Evolutionary conservation across 2,797 vertebrate species (phyloP).

Genomic region (Halcyon smyrnensis): DNA sequence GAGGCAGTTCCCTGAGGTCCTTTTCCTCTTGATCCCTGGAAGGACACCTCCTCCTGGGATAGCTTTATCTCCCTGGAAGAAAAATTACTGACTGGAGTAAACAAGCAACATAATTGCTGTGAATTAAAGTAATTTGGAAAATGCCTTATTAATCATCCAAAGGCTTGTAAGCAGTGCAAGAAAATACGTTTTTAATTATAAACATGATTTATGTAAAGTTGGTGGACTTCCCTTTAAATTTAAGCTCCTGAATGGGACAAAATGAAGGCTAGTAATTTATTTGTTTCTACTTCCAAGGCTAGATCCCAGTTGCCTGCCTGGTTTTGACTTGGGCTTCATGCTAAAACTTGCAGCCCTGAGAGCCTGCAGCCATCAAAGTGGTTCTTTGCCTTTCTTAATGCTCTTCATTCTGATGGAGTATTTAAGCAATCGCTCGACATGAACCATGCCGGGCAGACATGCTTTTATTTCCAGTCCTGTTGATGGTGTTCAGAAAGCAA

Average conservation of each 20-base stretch:
- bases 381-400: not conserved
- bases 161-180: not conserved
- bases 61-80: constrained; percentile 20
- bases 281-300: constrained; percentile 24
- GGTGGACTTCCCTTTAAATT: constrained; percentile 12
- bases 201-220: constrained; percentile 42
- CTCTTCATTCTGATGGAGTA: not conserved
- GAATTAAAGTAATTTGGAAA: constrained; percentile 46
- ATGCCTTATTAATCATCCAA: constrained; percentile 34
- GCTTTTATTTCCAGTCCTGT: constrained; percentile 12
- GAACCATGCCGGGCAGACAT: not conserved
- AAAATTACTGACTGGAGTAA: constrained; percentile 19
- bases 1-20: not conserved
- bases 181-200: constrained; percentile 30
- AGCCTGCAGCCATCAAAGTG: not conserved
- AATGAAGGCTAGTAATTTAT: constrained; percentile 10
- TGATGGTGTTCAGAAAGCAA: constrained; percentile 27
- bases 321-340: constrained; percentile 33
- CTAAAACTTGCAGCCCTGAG: constrained; percentile 5
- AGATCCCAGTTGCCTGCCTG: not conserved
- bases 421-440: not conserved
- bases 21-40: not conserved
- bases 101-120: constrained; percentile 24
- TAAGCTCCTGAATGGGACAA: not conserved
- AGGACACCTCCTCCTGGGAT: not conserved